Evolutionary conservation across 1,140 invertebrate genomes (phyloP).

Genomic region (Drosophila nasuta): DNA sequence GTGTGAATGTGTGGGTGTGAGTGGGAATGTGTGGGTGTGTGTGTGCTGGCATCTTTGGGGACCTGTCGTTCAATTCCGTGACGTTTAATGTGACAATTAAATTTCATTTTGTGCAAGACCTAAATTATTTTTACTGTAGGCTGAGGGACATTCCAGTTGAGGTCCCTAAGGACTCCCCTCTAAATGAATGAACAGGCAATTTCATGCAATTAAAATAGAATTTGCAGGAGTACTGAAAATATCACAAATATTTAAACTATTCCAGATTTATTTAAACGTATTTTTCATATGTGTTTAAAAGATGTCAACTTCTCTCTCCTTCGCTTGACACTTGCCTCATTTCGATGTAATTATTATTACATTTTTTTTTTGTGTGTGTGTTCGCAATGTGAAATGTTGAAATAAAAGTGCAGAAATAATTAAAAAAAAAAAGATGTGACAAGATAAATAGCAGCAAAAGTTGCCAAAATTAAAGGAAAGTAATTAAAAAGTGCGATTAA

Average conservation of each 20-base stretch:
- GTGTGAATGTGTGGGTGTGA: background rate
- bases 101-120: slow-evolving; percentile 65
- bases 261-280: background rate
- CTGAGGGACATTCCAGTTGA: background rate
- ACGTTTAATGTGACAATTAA: slow-evolving; percentile 81
- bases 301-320: too few relatives aligned
- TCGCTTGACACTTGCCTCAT: too few relatives aligned
- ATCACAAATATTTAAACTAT: too few relatives aligned
- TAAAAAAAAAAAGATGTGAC: slow-evolving; percentile 25
- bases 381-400: slow-evolving; percentile 46
- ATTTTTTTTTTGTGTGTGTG: slow-evolving; percentile 10
- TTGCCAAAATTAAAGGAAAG: slow-evolving; percentile 78
- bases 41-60: slow-evolving; percentile 50
- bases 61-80: slow-evolving; percentile 66
- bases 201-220: slow-evolving; percentile 22
- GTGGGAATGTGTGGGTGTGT: background rate
- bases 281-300: slow-evolving; percentile 5
- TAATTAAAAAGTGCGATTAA: slow-evolving; percentile 80
- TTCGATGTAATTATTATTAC: background rate
- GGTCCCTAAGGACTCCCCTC: slow-evolving; percentile 50
- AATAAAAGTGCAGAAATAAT: slow-evolving; percentile 76
- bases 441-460: slow-evolving; percentile 58
- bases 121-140: slow-evolving; percentile 37
- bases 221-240: background rate
- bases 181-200: slow-evolving; percentile 45